These are phyloP conservation scores for Lasius platythorax DNA, from an alignment of 2,888 invertebrate species.

Conservation along the genomic window DNA sequence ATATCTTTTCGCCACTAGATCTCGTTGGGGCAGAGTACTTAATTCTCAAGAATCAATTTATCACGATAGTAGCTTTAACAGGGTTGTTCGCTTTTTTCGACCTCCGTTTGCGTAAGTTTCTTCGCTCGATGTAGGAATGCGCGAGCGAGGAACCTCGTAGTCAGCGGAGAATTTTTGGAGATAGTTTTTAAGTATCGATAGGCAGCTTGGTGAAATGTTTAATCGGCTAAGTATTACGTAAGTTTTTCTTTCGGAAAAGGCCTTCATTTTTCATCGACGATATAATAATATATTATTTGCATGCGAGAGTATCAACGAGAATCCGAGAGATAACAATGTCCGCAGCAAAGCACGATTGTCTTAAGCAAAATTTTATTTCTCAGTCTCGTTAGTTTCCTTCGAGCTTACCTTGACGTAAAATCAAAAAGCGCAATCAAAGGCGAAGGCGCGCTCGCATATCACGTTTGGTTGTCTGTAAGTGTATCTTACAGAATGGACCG, in stretches of 20 bases:
- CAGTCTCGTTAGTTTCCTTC: conserved; percentile 17
- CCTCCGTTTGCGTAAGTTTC: conserved; percentile 12
- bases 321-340: conserved; percentile 1
- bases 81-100: conserved; percentile 58
- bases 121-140: not conserved
- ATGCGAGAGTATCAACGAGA: conserved; percentile 18
- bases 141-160: not conserved
- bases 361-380: conserved; percentile 10
- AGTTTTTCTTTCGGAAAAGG: conserved; percentile 39
- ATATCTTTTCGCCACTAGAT: conserved; percentile 33
- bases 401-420: conserved; percentile 46
- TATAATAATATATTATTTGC: not conserved
- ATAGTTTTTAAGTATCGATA: conserved; percentile 51
- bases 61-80: conserved; percentile 58
- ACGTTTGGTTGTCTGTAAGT: conserved; percentile 48
- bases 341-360: not conserved
- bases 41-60: conserved; percentile 28
- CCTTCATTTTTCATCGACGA: conserved; percentile 36
- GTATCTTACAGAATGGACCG: conserved; percentile 50
- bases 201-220: conserved; percentile 64
- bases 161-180: conserved; percentile 26
- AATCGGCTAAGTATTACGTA: conserved; percentile 63
- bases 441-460: conserved; percentile 70
- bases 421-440: conserved; percentile 73
- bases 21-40: conserved; percentile 14